These are phyloP conservation scores for Actinia equina DNA, from an alignment of 64 coral and sea anemone species.

Conservation along the genomic window DNA sequence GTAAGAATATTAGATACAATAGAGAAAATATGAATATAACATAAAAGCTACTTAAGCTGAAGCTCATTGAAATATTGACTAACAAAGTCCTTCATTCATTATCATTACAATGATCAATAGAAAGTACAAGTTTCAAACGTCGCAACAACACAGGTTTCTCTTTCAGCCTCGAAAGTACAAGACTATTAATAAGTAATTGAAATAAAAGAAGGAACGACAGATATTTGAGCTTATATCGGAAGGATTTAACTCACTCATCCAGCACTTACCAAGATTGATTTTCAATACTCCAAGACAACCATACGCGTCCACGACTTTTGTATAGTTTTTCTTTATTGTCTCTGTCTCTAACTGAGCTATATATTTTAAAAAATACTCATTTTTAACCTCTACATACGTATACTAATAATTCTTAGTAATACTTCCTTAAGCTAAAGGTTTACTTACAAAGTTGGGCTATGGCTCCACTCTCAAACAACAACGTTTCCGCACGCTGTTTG, in stretches of 20 bases:
- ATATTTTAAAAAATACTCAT: background rate
- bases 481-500: conserved; percentile 54
- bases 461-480: conserved; percentile 78
- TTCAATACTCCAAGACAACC: conserved; percentile 85
- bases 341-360: conserved; percentile 89
- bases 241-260: background rate
- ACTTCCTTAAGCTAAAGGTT: background rate
- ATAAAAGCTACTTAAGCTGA: no score
- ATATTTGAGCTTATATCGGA: background rate
- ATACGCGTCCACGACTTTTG: conserved; percentile 78
- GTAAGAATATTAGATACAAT: no score
- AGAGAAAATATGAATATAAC: no score
- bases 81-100: no score
- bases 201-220: background rate
- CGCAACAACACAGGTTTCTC: background rate
- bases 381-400: background rate
- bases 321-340: conserved; percentile 84
- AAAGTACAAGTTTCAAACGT: background rate
- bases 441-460: conserved; percentile 85
- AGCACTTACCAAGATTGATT: conserved; percentile 62
- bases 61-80: no score
- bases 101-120: background rate
- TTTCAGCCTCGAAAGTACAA: background rate
- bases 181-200: background rate
- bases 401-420: background rate